Base-by-base conservation (phyloP, 1,140 invertebrate species). In the Papilio polyxenes region DNA sequence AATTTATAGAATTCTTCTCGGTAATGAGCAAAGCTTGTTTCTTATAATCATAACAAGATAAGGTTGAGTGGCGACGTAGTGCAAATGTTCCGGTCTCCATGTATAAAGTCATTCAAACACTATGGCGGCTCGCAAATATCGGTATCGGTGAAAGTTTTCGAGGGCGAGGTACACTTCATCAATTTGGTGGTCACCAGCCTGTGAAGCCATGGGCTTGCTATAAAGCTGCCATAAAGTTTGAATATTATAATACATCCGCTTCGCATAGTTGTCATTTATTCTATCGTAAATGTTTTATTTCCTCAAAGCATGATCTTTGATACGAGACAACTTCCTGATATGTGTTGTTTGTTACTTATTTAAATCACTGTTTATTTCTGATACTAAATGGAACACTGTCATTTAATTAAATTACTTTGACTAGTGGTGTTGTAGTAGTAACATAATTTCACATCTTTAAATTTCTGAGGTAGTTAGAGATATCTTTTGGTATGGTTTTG, bases 201-300 rank as follows among this genome's bases (percentile, higher is more conserved):
- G 23, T 31, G 23, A 31, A 31, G 23, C 23, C 2, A 31, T n/a
- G n/a, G n/a, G n/a, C 56, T 59, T 59, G 7, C 56, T 59, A 59
- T n/a, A 59, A 20, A 59, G 2, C 56, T 8, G 6, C 1, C n/a
- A 20, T 59, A 9, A 59, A 59, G 56, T 59, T 59, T 59, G 56
- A 59, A 59, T 59, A 20, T 59, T 20, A 59, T 59, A 20, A 37
- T 37, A 72, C 5, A 72, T 72, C 65, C 65, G 65, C 65, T 72
- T 72, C 65, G 65, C 23, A 37, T 72, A 37, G 31, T 72, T 72
- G 65, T 72, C 13, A 72, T 72, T 72, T 72, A 72, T 72, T 31
- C 62, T 31, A 65, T 65, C 62, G 62, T 2, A 72, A 72, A 72
- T 72, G 31, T 37, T 72, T 6, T 40, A 72, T 72, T 72, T 72